Percentiles rank a stretch among this genome's conserved stretches.
Evolutionary conservation across 2,113 vertebrate genomes (phyloP).

Genomic region (Ictidomys tridecemlineatus): DNA sequence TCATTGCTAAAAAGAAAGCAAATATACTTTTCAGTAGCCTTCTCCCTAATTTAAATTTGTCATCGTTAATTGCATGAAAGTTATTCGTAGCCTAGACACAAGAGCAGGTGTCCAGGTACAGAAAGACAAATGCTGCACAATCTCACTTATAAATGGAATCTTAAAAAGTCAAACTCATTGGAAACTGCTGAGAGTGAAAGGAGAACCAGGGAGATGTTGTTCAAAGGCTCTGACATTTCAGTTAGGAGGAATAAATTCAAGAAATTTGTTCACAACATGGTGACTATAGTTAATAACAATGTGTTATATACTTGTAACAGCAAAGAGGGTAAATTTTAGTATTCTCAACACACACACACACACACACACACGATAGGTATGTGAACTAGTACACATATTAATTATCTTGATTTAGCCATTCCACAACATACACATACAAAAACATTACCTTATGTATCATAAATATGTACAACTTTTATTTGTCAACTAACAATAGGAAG

Average conservation of each 20-base stretch:
- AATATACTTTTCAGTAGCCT: background rate
- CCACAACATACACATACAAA: background rate
- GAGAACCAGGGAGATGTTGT: background rate
- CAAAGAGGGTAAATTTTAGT: background rate
- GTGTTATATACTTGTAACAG: background rate
- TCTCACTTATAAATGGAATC: background rate
- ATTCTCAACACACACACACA: background rate
- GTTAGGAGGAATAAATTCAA: background rate
- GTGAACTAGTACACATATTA: background rate
- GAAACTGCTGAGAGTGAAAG: background rate
- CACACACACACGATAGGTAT: background rate
- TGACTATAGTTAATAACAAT: background rate
- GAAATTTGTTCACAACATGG: background rate
- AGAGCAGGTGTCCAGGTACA: background rate
- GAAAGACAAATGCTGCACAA: background rate
- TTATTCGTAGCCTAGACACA: background rate
- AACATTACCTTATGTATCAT: no score
- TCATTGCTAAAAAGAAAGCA: background rate
- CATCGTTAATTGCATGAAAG: background rate
- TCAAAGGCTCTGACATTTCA: background rate
- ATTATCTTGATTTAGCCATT: background rate
- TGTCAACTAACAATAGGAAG: background rate
- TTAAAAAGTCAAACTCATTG: background rate
- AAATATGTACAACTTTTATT: background rate
- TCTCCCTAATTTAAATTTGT: background rate